Percentiles rank a stretch among this genome's conserved stretches.
Evolutionary conservation across 2,113 vertebrate genomes (phyloP).

Genomic region (Actenoides lindsayi): DNA sequence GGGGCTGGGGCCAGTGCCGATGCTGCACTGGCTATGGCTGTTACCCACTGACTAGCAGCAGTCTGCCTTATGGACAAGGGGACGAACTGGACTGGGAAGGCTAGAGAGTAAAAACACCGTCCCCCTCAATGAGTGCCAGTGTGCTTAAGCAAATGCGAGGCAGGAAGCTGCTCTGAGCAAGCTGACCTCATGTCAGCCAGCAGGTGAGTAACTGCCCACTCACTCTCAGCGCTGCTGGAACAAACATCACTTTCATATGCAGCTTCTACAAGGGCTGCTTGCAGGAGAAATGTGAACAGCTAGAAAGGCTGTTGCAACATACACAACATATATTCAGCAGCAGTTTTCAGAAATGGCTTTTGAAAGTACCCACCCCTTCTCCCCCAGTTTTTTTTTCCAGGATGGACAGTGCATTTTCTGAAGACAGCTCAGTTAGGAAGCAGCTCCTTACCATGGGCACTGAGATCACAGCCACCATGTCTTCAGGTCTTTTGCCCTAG

Average conservation of each 20-base stretch:
- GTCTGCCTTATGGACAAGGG: background rate
- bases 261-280: background rate
- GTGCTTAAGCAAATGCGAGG: rapidly evolving
- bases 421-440: background rate
- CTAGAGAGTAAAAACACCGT: background rate
- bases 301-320: background rate
- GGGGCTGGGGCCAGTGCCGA: rapidly evolving
- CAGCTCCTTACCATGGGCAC: background rate
- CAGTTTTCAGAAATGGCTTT: background rate
- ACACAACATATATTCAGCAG: rapidly evolving
- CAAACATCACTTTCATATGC: rapidly evolving
- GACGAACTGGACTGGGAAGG: background rate
- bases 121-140: rapidly evolving
- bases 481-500: background rate
- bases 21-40: background rate
- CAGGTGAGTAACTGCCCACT: background rate
- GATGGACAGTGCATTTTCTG: background rate
- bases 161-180: background rate
- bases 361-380: background rate
- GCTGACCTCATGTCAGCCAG: background rate
- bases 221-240: background rate
- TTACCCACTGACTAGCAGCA: rapidly evolving
- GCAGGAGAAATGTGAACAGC: rapidly evolving
- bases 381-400: background rate
- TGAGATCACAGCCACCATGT: rapidly evolving